A percentile compares a stretch with the other conserved stretches of the same genome.
phyloP scores from a whole-genome alignment of 2,797 vertebrate species.

The Masticophis lateralis region DNA sequence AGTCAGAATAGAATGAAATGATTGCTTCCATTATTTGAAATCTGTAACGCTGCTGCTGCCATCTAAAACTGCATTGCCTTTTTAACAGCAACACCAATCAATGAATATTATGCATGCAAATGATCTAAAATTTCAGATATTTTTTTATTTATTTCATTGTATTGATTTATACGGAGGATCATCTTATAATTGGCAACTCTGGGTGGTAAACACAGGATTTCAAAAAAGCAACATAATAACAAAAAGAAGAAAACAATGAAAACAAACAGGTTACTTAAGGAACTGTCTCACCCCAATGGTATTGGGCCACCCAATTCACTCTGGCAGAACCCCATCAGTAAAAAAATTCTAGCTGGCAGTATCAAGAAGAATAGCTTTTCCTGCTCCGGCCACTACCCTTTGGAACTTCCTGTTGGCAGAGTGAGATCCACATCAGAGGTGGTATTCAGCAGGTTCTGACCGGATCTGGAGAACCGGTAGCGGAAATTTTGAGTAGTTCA shows the following conservation, averaged over 20 bases:
- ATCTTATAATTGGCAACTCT: background rate
- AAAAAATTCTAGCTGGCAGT: background rate
- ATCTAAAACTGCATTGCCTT: background rate
- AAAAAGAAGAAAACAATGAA: background rate
- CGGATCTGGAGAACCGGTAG: too few relatives aligned
- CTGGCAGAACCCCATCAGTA: background rate
- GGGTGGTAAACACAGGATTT: background rate
- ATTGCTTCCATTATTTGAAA: background rate
- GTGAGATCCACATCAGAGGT: background rate
- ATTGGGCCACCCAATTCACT: background rate
- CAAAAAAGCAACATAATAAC: background rate
- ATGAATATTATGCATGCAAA: background rate
- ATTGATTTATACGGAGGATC: background rate
- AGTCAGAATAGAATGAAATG: background rate
- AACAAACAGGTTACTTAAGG: background rate
- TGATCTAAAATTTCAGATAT: background rate
- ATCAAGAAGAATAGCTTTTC: background rate
- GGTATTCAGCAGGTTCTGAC: too few relatives aligned
- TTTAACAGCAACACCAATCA: background rate
- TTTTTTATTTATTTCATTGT: background rate
- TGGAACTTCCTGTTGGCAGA: background rate
- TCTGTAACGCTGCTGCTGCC: background rate
- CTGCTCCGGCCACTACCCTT: background rate
- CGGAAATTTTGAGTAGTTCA: too few relatives aligned
- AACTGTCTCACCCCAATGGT: background rate